These are phyloP conservation scores for Mystacides longicornis DNA, from an alignment of 2,888 invertebrate genomes.

Conservation along the genomic window DNA sequence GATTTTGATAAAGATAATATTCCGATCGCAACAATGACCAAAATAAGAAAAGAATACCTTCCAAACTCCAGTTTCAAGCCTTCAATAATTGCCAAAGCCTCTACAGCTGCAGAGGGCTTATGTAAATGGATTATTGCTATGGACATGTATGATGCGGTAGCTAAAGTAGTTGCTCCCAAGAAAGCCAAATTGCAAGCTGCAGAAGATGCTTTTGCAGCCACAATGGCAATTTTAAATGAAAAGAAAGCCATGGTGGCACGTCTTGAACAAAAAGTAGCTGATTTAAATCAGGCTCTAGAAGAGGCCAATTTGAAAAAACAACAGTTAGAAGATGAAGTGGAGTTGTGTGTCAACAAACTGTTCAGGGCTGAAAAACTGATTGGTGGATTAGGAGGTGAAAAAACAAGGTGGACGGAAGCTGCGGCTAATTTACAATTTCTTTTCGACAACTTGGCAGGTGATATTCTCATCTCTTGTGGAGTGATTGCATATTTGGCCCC, in stretches of 20 bases:
- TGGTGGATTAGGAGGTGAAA: conserved; percentile 82
- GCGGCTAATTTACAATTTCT: conserved; percentile 66
- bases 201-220: conserved; percentile 71
- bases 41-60: conserved; percentile 67
- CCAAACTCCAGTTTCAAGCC: conserved; percentile 74
- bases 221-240: conserved; percentile 77
- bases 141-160: conserved; percentile 81
- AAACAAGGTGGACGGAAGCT: conserved; percentile 72
- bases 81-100: conserved; percentile 75
- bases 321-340: conserved; percentile 64
- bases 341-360: conserved; percentile 76
- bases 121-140: conserved; percentile 89
- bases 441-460: conserved; percentile 80
- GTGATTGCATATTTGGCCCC: conserved; percentile 86
- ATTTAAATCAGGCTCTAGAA: conserved; percentile 60
- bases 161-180: conserved; percentile 78
- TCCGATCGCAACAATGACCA: conserved; percentile 60
- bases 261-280: conserved; percentile 68
- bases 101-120: conserved; percentile 88
- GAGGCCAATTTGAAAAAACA: conserved; percentile 60
- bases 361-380: conserved; percentile 81
- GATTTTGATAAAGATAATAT: conserved; percentile 85
- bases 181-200: conserved; percentile 73
- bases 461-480: conserved; percentile 81
- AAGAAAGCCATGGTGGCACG: conserved; percentile 72